A percentile compares a stretch with the other conserved stretches of the same genome.
Conservation (phyloP, 2,888 invertebrate genomes). For the Augiades crinisus region DNA sequence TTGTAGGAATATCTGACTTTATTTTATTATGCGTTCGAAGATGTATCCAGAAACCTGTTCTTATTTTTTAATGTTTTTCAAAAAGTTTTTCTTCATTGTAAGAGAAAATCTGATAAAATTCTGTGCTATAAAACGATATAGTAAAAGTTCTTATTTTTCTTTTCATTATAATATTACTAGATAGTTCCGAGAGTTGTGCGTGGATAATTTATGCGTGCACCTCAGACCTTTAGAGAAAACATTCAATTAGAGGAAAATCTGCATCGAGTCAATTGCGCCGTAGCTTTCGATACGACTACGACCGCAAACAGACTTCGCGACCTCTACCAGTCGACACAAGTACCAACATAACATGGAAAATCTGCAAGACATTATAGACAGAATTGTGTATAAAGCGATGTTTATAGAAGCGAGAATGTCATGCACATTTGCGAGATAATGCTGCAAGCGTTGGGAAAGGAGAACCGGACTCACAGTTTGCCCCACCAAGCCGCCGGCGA, state of each 20-base stretch:
- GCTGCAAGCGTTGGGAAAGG: constrained; percentile 36
- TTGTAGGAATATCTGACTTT: too few species aligned
- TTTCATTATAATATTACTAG: constrained; percentile 5
- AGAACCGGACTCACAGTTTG: constrained; percentile 69
- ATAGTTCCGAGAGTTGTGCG: too few species aligned
- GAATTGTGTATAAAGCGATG: constrained; percentile 7
- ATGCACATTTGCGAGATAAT: constrained; percentile 24
- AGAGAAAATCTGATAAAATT: too few species aligned
- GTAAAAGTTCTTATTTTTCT: too few species aligned
- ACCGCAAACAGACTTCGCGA: constrained; percentile 27
- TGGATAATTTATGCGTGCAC: neutral
- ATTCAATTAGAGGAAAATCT: constrained; percentile 29
- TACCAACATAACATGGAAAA: constrained; percentile 20
- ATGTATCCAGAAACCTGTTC: too few species aligned
- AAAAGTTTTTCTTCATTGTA: too few species aligned
- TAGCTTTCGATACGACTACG: constrained; percentile 29
- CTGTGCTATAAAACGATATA: too few species aligned
- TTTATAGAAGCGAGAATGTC: constrained; percentile 30
- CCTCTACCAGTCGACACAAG: constrained; percentile 28
- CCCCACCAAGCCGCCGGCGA: constrained; percentile 62
- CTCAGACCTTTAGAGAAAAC: constrained; percentile 14
- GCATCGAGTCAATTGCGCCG: constrained; percentile 28
- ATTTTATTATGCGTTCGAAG: too few species aligned
- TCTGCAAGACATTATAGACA: constrained; percentile 23
- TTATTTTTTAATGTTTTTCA: too few species aligned